A percentile compares a stretch with the other conserved stretches of the same genome.
These are phyloP conservation scores for Nomada ruficornis DNA, from an alignment of 2,888 invertebrate genomes.

Conservation along the genomic window DNA sequence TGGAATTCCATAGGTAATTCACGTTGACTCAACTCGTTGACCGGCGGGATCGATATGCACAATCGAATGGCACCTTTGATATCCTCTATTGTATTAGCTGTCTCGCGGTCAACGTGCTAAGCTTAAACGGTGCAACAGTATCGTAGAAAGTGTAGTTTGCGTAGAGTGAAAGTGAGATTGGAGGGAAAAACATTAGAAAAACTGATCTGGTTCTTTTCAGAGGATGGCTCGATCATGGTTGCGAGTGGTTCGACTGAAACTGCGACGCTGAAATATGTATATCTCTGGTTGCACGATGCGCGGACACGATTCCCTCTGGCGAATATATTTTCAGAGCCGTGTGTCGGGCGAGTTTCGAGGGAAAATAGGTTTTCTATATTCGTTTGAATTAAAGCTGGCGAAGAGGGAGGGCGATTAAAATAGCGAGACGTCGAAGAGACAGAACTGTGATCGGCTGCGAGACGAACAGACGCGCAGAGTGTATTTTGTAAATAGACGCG, in stretches of 20 bases:
- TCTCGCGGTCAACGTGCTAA: background rate
- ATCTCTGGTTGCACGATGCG: too few relatives aligned
- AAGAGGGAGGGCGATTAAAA: slow-evolving; percentile 16
- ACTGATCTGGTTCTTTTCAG: slow-evolving; percentile 1
- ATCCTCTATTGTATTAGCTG: too few relatives aligned
- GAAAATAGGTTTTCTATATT: background rate
- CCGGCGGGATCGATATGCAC: too few relatives aligned
- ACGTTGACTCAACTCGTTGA: too few relatives aligned
- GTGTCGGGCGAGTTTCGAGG: background rate
- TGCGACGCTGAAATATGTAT: background rate
- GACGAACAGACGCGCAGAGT: slow-evolving; percentile 32
- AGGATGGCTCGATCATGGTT: background rate
- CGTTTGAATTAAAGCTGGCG: background rate
- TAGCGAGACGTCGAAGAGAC: slow-evolving; percentile 30
- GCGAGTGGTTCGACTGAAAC: background rate
- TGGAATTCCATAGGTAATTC: background rate
- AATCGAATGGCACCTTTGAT: too few relatives aligned
- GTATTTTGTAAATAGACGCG: slow-evolving; percentile 62
- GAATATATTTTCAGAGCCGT: too few relatives aligned
- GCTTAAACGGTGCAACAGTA: slow-evolving; percentile 3
- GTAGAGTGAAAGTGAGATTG: slow-evolving; percentile 28
- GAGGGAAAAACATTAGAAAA: slow-evolving; percentile 22
- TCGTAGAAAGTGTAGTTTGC: slow-evolving; percentile 30
- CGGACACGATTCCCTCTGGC: too few relatives aligned
- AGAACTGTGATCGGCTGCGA: slow-evolving; percentile 28